Conservation (phyloP, 2,888 invertebrate genomes). For the Lysandra bellargus region DNA sequence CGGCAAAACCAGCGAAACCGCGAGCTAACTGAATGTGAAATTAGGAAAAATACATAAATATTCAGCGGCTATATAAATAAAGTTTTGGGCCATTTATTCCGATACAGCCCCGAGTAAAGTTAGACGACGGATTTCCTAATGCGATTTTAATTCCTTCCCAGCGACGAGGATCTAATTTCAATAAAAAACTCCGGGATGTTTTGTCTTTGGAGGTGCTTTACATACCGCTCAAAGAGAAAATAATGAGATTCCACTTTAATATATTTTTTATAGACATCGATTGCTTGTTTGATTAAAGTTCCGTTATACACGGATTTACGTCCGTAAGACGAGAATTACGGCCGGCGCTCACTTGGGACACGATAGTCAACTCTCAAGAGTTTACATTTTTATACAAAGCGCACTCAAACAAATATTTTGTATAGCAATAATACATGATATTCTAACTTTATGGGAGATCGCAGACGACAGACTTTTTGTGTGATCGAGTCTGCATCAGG, state of each 20-base stretch:
- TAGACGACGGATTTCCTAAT: conserved; percentile 78
- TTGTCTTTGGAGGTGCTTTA: conserved; percentile 45
- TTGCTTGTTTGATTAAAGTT: conserved; percentile 16
- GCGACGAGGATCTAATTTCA: conserved; percentile 74
- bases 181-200: conserved; percentile 66
- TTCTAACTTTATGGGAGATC: too few species aligned
- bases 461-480: too few species aligned
- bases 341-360: too few species aligned
- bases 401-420: too few species aligned
- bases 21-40: conserved; percentile 68
- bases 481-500: too few species aligned
- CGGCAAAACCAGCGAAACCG: conserved; percentile 45
- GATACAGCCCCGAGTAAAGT: conserved; percentile 76
- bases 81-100: conserved; percentile 78
- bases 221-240: conserved; percentile 19
- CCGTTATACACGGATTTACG: not conserved
- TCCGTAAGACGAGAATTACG: too few species aligned
- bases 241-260: conserved; percentile 18
- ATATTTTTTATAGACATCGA: conserved; percentile 15
- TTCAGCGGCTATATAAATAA: conserved; percentile 78
- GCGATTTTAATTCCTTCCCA: conserved; percentile 78
- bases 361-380: too few species aligned
- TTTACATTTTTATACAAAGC: too few species aligned
- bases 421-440: too few species aligned
- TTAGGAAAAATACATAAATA: conserved; percentile 73